These are phyloP conservation scores for Neoitamus cyanurus DNA, from an alignment of 2,888 invertebrate genomes.

Conservation along the genomic window DNA sequence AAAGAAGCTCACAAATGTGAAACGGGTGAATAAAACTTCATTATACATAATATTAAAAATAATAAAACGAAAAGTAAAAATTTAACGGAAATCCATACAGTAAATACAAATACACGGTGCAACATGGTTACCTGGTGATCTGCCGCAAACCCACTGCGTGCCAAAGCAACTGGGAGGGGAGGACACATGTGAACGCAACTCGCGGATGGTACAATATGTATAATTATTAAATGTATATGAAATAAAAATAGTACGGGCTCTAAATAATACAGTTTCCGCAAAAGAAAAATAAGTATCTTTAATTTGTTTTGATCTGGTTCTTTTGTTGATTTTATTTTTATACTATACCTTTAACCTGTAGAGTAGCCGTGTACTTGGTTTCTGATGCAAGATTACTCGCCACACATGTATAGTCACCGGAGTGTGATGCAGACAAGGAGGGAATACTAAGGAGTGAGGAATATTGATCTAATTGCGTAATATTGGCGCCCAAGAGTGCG, in stretches of 20 bases:
- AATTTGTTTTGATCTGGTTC: conserved; percentile 30
- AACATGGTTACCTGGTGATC: conserved; percentile 71
- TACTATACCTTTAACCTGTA: conserved; percentile 84
- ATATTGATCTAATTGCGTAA: conserved; percentile 79
- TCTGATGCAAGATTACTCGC: conserved; percentile 83
- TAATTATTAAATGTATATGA: conserved; percentile 51
- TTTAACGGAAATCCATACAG: not conserved
- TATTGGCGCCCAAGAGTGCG: conserved; percentile 75
- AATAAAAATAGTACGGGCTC: conserved; percentile 46
- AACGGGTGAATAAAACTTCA: not conserved
- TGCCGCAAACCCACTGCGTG: conserved; percentile 75
- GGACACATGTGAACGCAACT: conserved; percentile 57
- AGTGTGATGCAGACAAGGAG: conserved; percentile 78
- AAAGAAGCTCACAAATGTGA: too few species aligned
- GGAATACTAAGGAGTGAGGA: conserved; percentile 82
- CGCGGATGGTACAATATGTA: conserved; percentile 52
- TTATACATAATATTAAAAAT: not conserved
- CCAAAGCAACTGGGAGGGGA: conserved; percentile 68
- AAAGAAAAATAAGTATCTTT: conserved; percentile 36
- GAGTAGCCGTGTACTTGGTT: conserved; percentile 82
- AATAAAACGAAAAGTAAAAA: conserved; percentile 17
- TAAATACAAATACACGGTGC: conserved; percentile 69
- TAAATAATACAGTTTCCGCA: conserved; percentile 37
- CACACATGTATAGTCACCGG: conserved; percentile 82
- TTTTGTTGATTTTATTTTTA: conserved; percentile 57